Base-by-base conservation (phyloP, 2,797 vertebrate genomes). In the Acanthiza pusilla region DNA sequence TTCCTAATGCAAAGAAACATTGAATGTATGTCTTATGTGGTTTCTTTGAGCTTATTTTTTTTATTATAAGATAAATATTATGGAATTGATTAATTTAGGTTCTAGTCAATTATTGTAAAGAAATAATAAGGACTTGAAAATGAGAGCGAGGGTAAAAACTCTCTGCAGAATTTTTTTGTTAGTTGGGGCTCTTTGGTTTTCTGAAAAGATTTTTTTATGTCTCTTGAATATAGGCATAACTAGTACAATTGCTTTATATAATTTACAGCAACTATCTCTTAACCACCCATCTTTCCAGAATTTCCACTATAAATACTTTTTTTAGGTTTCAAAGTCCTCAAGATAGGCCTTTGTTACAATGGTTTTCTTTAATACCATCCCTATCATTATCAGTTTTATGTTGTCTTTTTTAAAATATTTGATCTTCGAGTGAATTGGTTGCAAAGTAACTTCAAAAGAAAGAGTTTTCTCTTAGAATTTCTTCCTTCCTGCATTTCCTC, bases 1-100 rank as follows among this genome's bases (percentile, higher is more conserved):
- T 77, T 93, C 29, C 50, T 92, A 75, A 94, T 23, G 38, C 6
- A 20, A 94, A 91, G 3, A 63, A 57, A 50, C 11, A 40, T 16
- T 1, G 61, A 89, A 74, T n/a, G 0, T 36, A 16, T 55, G 13
- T n/a, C 21, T 63, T 43, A 36, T 0, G 1, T 48, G 4, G 7
- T 42, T 84, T 71, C 60, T 50, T 75, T 65, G 21, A 38, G 34
- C 5, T 74, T 79, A 45, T 50, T 84, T 79, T 79, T 76, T n/a
- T 42, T 3, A 9, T 63, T 73, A 27, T 27, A 15, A 60, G 6
- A 55, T 10, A 55, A 70, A 8, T 91, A 7, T 13, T 84, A 47
- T 11, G 13, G 26, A 91, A 43, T 6, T 27, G 1, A 23, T 61
- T 40, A 30, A 43, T 74, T 42, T 60, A 70, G 5, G 8, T 74